Conservation (phyloP, 2,797 vertebrate genomes). For the Sorex maritimensis region DNA sequence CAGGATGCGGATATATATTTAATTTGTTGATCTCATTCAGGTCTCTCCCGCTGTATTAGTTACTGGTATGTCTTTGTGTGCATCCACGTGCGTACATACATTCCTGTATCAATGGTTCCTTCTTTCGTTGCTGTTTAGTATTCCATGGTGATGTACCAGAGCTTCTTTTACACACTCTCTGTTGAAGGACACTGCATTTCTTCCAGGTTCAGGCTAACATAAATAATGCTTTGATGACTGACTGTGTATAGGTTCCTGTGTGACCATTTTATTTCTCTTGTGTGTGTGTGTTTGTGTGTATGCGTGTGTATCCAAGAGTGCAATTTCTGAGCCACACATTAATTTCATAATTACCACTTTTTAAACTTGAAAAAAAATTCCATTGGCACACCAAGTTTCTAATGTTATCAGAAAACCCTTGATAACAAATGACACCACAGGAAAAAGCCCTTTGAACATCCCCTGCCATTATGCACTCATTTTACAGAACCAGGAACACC, state of each 20-base stretch:
- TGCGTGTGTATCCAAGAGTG: not conserved
- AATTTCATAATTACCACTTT: constrained; percentile 32
- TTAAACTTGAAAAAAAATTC: constrained; percentile 46
- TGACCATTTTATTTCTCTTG: constrained; percentile 40
- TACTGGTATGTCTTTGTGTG: not conserved
- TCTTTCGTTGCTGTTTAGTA: not conserved
- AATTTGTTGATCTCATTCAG: not conserved
- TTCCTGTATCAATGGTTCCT: not conserved
- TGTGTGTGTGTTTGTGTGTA: too few species aligned
- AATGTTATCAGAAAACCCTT: constrained; percentile 17
- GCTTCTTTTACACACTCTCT: constrained; percentile 20
- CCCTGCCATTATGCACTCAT: not conserved
- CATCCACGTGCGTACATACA: not conserved
- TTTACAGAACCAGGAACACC: constrained; percentile 43
- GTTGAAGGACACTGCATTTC: not conserved
- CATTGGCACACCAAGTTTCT: not conserved
- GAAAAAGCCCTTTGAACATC: constrained; percentile 25
- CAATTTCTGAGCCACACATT: not conserved
- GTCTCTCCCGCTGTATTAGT: constrained; percentile 22
- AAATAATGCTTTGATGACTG: constrained; percentile 11
- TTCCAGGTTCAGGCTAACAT: constrained; percentile 44
- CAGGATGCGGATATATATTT: not conserved
- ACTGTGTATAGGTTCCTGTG: not conserved
- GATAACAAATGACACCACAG: not conserved
- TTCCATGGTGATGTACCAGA: not conserved